Percentiles rank a stretch among this genome's conserved stretches.
These are phyloP conservation scores for Meghimatium bilineatum DNA, from an alignment of 2,888 invertebrate genomes.

Conservation along the genomic window DNA sequence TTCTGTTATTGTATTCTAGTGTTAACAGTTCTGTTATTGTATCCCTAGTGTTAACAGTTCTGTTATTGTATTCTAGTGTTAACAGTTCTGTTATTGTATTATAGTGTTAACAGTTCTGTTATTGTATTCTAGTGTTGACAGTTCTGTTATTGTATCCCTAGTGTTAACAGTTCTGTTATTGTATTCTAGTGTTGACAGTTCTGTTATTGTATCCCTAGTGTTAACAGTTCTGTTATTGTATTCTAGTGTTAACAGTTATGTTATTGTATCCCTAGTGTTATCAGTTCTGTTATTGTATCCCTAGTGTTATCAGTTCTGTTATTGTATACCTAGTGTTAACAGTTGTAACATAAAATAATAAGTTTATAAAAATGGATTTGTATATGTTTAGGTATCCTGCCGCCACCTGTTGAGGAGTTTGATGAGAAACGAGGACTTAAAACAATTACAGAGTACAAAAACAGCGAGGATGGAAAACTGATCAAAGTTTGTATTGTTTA, in stretches of 20 bases:
- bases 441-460: conserved; percentile 93
- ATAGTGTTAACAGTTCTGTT: neutral
- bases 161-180: neutral
- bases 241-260: too few relatives aligned
- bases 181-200: neutral
- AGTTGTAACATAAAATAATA: neutral
- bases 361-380: too few relatives aligned
- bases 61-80: neutral
- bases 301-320: too few relatives aligned
- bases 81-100: neutral
- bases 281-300: too few relatives aligned
- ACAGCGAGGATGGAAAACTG: conserved; percentile 93
- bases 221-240: too few relatives aligned
- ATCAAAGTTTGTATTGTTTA: conserved; percentile 79
- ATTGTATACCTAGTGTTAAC: neutral
- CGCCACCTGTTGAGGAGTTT: conserved; percentile 81
- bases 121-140: neutral
- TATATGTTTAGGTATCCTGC: conserved; percentile 70
- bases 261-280: too few relatives aligned
- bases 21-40: too few relatives aligned
- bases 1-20: too few relatives aligned
- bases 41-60: too few relatives aligned
- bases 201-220: neutral
- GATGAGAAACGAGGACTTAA: conserved; percentile 86
- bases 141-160: neutral